Evolutionary conservation across 2,888 invertebrate species (phyloP), one percentile per base, ranked within the genome.

Genomic region (Hypsopygia costalis): DNA sequence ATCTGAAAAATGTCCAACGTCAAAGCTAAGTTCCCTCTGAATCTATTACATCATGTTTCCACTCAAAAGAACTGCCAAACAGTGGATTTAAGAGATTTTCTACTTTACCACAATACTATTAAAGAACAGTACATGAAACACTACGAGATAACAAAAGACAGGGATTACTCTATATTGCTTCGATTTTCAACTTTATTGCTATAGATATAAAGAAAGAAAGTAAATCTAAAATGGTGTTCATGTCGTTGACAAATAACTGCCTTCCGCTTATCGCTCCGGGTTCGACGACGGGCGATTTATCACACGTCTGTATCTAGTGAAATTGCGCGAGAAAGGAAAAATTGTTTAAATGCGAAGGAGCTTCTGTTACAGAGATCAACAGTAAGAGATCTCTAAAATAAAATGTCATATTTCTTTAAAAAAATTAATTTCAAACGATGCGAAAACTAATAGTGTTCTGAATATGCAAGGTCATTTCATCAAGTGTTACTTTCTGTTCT

Each of bases 41-140:
- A n/a, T n/a, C n/a, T n/a, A n/a, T 47, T 46, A 51, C 49, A 51
- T 47, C 56, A 39, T 43, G 49, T 50, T 46, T 49, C 50, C 50
- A 47, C 51, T n/a, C n/a, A n/a, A n/a, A 21, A 5, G 4, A 6
- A 21, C 21, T 21, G 6, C 21, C 21, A 21, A 21, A 21, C 21
- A 21, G n/a, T n/a, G n/a, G n/a, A 21, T 21, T 6, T 6, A 6
- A 21, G 6, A 21, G 21, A 21, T 21, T 21, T 5, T 21, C 21
- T 3, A 21, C 21, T 21, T 6, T 21, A 21, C 21, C 6, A 5
- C 21, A 21, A 21, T 21, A 21, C 6, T 6, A 21, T 5, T 21
- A 21, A 21, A 21, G 21, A 21, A 5, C 21, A 21, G 21, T 21
- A 25, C 6, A 25, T 25, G 6, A 25, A 16, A 16, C 16, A 16